These are phyloP conservation scores for Macrotus californicus DNA, from an alignment of 2,113 vertebrate genomes.

Conservation along the genomic window DNA sequence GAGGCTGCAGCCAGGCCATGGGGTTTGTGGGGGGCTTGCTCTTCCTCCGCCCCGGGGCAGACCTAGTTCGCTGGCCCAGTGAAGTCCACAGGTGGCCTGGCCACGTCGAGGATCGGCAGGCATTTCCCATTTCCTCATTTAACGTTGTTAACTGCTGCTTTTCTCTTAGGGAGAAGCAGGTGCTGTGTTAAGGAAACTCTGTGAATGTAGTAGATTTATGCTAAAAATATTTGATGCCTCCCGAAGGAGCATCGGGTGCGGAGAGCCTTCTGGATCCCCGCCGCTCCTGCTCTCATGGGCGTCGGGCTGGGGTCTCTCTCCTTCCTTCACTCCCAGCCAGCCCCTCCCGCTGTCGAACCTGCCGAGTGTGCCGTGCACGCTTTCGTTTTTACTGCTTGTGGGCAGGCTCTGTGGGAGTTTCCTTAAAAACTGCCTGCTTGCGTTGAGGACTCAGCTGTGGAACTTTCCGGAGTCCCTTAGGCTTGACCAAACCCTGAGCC, in stretches of 20 bases:
- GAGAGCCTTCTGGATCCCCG: neutral
- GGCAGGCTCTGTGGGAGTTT: neutral
- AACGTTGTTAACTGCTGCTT: neutral
- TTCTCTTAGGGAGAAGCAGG: neutral
- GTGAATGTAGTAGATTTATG: neutral
- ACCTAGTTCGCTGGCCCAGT: neutral
- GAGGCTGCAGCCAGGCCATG: fast-evolving
- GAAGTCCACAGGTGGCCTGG: neutral
- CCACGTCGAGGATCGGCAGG: neutral
- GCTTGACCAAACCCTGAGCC: neutral
- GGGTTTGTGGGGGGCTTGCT: fast-evolving
- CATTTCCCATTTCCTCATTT: neutral
- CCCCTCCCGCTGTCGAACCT: fast-evolving
- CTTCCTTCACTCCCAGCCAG: fast-evolving
- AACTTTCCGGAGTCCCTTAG: neutral
- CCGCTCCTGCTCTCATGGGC: neutral
- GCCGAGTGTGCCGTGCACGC: fast-evolving
- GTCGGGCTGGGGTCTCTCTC: neutral
- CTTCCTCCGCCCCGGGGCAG: fast-evolving
- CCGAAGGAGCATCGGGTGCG: fast-evolving
- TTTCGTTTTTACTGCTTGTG: fast-evolving
- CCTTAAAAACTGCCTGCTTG: neutral
- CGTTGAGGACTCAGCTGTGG: neutral
- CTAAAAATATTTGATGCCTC: neutral
- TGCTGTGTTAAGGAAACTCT: neutral